A percentile compares a stretch with the other conserved stretches of the same genome.
phyloP scores from a whole-genome alignment of 2,888 invertebrate genomes.

The Nezara viridula region DNA sequence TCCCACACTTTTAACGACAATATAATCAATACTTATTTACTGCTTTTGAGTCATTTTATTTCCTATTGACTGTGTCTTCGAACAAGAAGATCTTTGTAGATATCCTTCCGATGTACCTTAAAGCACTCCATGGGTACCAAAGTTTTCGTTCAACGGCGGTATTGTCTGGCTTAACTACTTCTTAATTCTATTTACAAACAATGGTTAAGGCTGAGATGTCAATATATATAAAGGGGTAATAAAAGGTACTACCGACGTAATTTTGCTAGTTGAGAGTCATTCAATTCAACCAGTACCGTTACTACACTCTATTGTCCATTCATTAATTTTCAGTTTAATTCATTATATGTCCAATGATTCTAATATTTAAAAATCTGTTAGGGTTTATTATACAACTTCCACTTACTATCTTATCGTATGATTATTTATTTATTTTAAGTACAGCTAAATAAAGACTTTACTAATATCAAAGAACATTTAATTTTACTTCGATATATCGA shows the following conservation, averaged over 20 bases:
- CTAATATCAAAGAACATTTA: no score
- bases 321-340: no score
- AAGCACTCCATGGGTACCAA: not conserved
- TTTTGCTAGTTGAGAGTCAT: not conserved
- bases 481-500: no score
- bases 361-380: no score
- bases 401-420: no score
- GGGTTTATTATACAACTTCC: no score
- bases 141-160: not conserved
- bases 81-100: slow-evolving; percentile 6
- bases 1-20: slow-evolving; percentile 32
- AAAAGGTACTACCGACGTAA: not conserved
- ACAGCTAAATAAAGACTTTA: no score
- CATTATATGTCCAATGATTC: no score
- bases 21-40: slow-evolving; percentile 53
- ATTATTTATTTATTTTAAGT: no score
- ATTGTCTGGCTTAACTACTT: not conserved
- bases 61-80: not conserved
- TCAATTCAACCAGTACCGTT: no score
- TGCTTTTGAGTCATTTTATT: slow-evolving; percentile 5
- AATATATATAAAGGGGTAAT: slow-evolving; percentile 24
- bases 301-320: not conserved
- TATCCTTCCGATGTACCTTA: not conserved
- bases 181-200: slow-evolving; percentile 30
- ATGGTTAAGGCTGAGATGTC: not conserved